Evolutionary conservation across 2,113 vertebrate genomes (phyloP), one percentile per base, ranked within the genome.

Genomic region (Thymallus thymallus): DNA sequence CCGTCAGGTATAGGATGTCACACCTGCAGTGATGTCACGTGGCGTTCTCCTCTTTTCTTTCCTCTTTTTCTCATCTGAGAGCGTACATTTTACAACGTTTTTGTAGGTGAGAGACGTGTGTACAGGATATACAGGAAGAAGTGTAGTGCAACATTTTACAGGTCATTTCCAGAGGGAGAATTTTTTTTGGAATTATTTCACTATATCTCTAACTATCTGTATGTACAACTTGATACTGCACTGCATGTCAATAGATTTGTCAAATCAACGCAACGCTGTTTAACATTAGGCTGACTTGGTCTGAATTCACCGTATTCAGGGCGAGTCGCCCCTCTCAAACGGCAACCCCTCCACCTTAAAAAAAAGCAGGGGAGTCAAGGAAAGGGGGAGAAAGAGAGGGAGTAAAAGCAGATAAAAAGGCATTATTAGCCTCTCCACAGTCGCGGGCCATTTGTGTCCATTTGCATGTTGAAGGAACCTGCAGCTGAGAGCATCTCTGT

Each of bases 401-500:
- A 56, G 63, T 20, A 55, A 45, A 45, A 82, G 80, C 82, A 76
- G 86, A 88, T 88, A 86, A 90, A 91, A 92, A 85, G 80, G 85
- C 93, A 91, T 96, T 95, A 98, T 97, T 95, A 94, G 93, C 94
- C 94, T 80, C 80, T 92, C 94, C 93, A 93, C 95, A 95, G 95
- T 95, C 94, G 93, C 94, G 95, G 95, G 94, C 95, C 96, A 99
- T 98, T 99, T 98, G 95, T 85, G 95, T 93, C 96, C 95, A 98
- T 98, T 98, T 98, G 95, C 95, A 95, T 97, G 93, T 93, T 93
- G 94, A 90, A 91, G 93, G 93, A 96, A 95, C 94, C 95, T 94
- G 94, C 94, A 96, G 96, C 96, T 98, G 96, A 97, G 95, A 96
- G 95, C 94, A 94, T 92, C 91, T 94, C 94, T 88, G 89, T 86